Conservation (phyloP, 2,113 vertebrate genomes). For the Oryzias melastigma region DNA sequence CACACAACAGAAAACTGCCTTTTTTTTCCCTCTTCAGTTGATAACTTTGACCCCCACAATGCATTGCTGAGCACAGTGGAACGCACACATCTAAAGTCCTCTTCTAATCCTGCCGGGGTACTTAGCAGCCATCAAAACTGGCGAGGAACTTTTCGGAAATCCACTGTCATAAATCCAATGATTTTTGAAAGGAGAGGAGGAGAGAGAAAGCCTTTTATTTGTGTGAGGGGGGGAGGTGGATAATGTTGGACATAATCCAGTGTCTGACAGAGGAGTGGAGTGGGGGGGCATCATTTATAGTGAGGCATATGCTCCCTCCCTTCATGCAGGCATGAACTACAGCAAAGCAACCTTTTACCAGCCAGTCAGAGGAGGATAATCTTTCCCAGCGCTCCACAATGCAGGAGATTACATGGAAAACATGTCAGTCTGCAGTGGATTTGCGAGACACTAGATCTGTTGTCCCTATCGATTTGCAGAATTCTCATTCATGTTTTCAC, state of each 20-base stretch:
- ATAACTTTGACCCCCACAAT: conserved; percentile 61
- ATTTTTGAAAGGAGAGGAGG: conserved; percentile 65
- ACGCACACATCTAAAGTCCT: conserved; percentile 61
- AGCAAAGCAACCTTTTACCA: conserved; percentile 74
- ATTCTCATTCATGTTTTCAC: conserved; percentile 78
- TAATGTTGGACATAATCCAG: conserved; percentile 76
- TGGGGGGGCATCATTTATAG: conserved; percentile 65
- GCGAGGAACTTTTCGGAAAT: conserved; percentile 62
- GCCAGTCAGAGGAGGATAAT: conserved; percentile 78
- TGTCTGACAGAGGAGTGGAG: conserved; percentile 72
- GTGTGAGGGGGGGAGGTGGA: conserved; percentile 43
- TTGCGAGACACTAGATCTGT: conserved; percentile 76
- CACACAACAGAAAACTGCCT: conserved; percentile 35
- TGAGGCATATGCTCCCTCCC: conserved; percentile 64
- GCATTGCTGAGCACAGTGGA: conserved; percentile 42
- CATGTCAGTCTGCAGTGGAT: conserved; percentile 80
- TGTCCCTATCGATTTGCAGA: conserved; percentile 78
- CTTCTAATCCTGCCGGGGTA: conserved; percentile 67
- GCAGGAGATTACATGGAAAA: conserved; percentile 77
- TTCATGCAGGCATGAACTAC: conserved; percentile 63
- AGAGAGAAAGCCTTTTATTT: conserved; percentile 72
- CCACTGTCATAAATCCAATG: conserved; percentile 71
- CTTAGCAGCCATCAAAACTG: conserved; percentile 72
- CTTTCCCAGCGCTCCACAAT: conserved; percentile 77
- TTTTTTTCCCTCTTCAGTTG: conserved; percentile 27